Base-by-base conservation (phyloP, 2,113 vertebrate genomes). In the Chaetodon trifascialis region DNA sequence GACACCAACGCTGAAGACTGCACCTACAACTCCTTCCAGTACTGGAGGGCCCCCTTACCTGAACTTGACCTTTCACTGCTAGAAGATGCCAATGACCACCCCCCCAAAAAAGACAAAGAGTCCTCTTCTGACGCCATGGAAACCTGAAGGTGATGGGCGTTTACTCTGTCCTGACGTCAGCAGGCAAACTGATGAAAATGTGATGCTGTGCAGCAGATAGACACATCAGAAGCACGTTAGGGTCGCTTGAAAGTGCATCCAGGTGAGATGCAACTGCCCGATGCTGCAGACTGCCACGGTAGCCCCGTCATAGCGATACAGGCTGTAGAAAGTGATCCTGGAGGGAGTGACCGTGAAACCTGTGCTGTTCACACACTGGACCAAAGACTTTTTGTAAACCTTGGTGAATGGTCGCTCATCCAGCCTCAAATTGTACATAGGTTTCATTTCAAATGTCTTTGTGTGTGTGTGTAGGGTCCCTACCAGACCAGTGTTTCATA, bases 1-100 rank as follows among this genome's bases (percentile, higher is more conserved):
- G 66, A 89, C 34, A 14, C 2, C 40, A 23, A 42, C 49, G n/a
- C 30, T 73, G 96, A 97, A 54, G 96, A 96, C 25, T 93, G 85
- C 83, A 82, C 92, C 1, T 99, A 94, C 89, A 99, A 99, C 84
- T 95, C 96, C 21, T 99, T 99, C 90, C 96, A 97, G 82, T 99
- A 94, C 73, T 99, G 98, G 98, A 97, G 96, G 90, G 79, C 89
- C 69, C 97, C 97, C 7, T 91, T 99, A 77, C 97, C 97, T 8
- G 60, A 94, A 60, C 52, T 99, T 46, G 95, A 98, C 84, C 84
- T 97, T 55, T 95, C 96, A 60, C 95, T 97, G 79, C 92, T 99
- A 63, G 94, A 96, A 63, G 92, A 92, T 25, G 21, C 71, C 1
- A 44, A 16, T 1, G 49, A 49, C 7, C 15, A 14, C 14, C 23